Evolutionary conservation across 2,113 vertebrate genomes (phyloP).

Genomic region (Xyrauchen texanus): DNA sequence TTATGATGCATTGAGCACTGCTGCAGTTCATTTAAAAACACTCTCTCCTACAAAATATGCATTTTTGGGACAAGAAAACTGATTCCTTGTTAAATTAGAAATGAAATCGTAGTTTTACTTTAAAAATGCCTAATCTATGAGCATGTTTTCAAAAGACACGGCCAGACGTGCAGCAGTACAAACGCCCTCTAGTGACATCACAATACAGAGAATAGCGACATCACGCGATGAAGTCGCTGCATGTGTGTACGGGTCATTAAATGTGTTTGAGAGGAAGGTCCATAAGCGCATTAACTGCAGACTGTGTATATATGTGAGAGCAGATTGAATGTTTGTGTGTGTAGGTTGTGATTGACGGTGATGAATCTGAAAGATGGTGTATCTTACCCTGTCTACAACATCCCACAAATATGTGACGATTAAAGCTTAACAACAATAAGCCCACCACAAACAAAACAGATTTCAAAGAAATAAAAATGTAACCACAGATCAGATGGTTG

Average conservation of each 20-base stretch:
- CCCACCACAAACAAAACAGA: neutral
- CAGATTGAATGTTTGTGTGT: neutral
- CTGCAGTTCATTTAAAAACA: too few relatives aligned
- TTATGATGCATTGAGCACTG: too few relatives aligned
- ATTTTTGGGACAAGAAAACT: too few relatives aligned
- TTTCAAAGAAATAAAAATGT: neutral
- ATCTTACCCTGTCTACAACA: neutral
- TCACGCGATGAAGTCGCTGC: too few relatives aligned
- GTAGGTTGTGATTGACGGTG: neutral
- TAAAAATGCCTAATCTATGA: too few relatives aligned
- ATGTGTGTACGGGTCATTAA: neutral
- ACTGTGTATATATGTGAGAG: neutral
- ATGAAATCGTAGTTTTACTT: too few relatives aligned
- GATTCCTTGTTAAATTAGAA: too few relatives aligned
- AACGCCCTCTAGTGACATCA: too few relatives aligned
- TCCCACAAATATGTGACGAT: neutral
- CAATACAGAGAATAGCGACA: too few relatives aligned
- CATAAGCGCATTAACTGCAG: neutral
- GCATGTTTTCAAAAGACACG: too few relatives aligned
- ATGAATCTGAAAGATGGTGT: neutral
- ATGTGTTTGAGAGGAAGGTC: neutral
- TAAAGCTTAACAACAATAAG: neutral
- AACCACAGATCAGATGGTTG: neutral
- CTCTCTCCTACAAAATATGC: too few relatives aligned
- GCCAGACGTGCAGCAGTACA: too few relatives aligned